Conservation (phyloP, 2,113 vertebrate genomes). For the Pyrgilauda ruficollis region DNA sequence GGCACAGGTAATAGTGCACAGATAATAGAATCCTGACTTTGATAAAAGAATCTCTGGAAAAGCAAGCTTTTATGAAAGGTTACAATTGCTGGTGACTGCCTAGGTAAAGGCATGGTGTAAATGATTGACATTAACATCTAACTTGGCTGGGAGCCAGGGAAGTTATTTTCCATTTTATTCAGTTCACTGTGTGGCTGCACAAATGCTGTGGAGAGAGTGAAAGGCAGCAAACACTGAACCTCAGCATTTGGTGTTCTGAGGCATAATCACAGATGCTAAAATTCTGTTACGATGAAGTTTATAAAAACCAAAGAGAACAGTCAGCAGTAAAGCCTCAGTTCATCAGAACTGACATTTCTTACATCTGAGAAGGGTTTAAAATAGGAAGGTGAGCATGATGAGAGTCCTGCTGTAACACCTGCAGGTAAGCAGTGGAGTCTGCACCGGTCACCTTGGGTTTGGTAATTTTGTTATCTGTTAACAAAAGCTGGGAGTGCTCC, state of each 20-base stretch:
- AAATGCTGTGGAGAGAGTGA: not conserved
- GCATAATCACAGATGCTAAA: not conserved
- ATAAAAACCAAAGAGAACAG: not conserved
- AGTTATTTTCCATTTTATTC: not conserved
- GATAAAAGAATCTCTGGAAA: constrained; percentile 4
- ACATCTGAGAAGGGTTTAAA: not conserved
- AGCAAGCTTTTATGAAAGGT: not conserved
- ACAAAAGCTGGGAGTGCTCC: not conserved
- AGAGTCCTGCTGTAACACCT: not conserved
- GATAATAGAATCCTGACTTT: not conserved
- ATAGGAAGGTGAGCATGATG: not conserved
- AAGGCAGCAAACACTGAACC: not conserved
- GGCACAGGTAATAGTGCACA: not conserved
- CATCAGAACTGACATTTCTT: not conserved
- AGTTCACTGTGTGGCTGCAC: not conserved
- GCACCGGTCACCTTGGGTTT: not conserved
- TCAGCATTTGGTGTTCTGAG: not conserved
- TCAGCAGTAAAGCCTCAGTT: not conserved
- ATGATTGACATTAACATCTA: not conserved
- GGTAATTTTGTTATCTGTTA: not conserved
- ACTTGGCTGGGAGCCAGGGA: not conserved
- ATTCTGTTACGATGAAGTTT: not conserved
- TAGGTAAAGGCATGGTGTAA: not conserved
- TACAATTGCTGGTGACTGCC: not conserved
- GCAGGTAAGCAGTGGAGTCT: not conserved